These are phyloP conservation scores for Pocillopora meandrina DNA, from an alignment of 92 coral and sea anemone species.

Conservation along the genomic window DNA sequence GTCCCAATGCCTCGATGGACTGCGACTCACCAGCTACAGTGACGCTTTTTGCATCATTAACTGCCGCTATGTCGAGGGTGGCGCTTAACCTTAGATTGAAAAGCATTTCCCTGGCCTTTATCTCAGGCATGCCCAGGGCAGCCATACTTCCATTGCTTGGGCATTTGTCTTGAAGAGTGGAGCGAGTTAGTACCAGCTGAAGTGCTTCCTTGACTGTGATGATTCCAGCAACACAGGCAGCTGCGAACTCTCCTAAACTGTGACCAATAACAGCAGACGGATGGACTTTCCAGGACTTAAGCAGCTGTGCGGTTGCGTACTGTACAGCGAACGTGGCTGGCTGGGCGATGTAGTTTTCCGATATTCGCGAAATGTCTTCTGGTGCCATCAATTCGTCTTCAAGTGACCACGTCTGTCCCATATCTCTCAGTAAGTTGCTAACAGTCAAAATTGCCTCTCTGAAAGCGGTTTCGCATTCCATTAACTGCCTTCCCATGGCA, in stretches of 20 bases:
- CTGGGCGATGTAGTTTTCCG: constrained; percentile 67
- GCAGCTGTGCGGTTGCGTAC: constrained; percentile 72
- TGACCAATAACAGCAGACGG: constrained; percentile 92
- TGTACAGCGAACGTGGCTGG: constrained; percentile 81
- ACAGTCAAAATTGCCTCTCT: constrained; percentile 50
- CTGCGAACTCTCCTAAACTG: constrained; percentile 91
- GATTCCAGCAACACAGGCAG: constrained; percentile 75
- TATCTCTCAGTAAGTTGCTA: constrained; percentile 42
- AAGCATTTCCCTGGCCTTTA: constrained; percentile 52
- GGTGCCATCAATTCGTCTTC: constrained; percentile 52
- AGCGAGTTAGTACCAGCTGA: constrained; percentile 65
- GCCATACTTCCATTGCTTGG: constrained; percentile 80
- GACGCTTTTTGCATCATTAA: constrained; percentile 71
- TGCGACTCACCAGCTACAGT: constrained; percentile 82
- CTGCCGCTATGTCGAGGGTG: constrained; percentile 66
- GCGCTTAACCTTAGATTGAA: constrained; percentile 50
- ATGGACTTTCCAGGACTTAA: constrained; percentile 81
- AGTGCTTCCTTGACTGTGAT: constrained; percentile 70
- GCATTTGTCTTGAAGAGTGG: constrained; percentile 76
- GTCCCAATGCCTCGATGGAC: no score
- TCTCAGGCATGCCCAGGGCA: constrained; percentile 79
- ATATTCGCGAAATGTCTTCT: constrained; percentile 46
- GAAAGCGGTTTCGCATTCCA: constrained; percentile 72
- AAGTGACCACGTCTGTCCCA: constrained; percentile 67
- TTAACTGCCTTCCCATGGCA: constrained; percentile 86